These are phyloP conservation scores for Cepphus grylle DNA, from an alignment of 2,113 vertebrate genomes.

Conservation along the genomic window DNA sequence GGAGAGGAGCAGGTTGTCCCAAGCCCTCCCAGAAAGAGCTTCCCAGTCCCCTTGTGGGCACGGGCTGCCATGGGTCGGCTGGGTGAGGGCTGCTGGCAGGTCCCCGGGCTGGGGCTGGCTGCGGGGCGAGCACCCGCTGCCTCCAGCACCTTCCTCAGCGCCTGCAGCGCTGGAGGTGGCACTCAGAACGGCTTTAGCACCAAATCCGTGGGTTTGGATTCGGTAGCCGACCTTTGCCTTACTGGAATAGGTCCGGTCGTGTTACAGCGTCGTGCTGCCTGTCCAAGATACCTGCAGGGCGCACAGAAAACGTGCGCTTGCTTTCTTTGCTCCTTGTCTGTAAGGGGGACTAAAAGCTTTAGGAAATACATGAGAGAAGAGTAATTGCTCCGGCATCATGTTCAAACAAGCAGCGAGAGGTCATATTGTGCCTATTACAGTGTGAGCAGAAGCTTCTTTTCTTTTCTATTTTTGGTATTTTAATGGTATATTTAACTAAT, in stretches of 20 bases:
- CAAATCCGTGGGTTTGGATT: background rate
- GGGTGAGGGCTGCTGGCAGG: background rate
- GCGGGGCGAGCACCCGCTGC: rapidly evolving
- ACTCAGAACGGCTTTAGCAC: background rate
- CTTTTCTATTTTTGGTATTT: background rate
- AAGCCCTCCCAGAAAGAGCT: background rate
- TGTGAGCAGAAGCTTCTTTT: background rate
- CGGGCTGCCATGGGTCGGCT: rapidly evolving
- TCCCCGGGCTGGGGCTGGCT: background rate
- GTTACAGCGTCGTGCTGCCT: background rate
- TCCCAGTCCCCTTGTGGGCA: background rate
- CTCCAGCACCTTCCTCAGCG: background rate
- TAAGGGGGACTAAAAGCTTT: background rate
- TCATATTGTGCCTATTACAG: rapidly evolving
- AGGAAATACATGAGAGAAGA: background rate
- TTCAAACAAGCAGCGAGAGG: background rate
- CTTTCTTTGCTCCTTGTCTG: background rate
- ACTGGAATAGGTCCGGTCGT: background rate
- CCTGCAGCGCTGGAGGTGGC: background rate
- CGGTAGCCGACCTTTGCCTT: background rate
- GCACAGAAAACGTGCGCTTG: rapidly evolving
- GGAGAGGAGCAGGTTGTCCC: background rate
- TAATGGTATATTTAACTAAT: background rate
- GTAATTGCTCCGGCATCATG: background rate
- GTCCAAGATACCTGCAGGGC: background rate